A percentile compares a stretch with the other conserved stretches of the same genome.
These are phyloP conservation scores for Ophion ellenae DNA, from an alignment of 2,888 invertebrate species.

Conservation along the genomic window DNA sequence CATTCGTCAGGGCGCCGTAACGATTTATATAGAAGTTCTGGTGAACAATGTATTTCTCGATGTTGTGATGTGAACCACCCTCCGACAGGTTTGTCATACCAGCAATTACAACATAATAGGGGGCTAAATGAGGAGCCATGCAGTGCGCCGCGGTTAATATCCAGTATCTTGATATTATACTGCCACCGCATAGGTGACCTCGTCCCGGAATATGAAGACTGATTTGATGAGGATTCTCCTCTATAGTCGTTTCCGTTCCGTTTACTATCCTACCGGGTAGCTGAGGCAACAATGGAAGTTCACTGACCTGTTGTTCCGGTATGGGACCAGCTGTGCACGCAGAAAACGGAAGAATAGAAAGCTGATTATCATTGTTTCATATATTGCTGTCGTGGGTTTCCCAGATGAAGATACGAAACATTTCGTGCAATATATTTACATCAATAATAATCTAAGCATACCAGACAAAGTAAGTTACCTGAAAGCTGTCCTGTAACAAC, in stretches of 20 bases:
- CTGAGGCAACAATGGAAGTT: not conserved
- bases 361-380: not conserved
- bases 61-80: conserved; percentile 84
- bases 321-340: conserved; percentile 8
- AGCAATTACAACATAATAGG: conserved; percentile 80
- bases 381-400: too few relatives aligned
- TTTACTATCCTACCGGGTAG: conserved; percentile 82
- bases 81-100: conserved; percentile 84
- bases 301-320: not conserved
- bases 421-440: too few relatives aligned
- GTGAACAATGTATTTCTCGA: conserved; percentile 78
- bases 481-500: too few relatives aligned
- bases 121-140: not conserved
- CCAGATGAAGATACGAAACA: too few relatives aligned
- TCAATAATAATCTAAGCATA: too few relatives aligned
- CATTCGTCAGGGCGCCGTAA: conserved; percentile 64
- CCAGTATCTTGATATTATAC: conserved; percentile 84
- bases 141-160: conserved; percentile 84
- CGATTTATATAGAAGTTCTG: too few relatives aligned
- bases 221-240: conserved; percentile 71
- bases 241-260: conserved; percentile 82
- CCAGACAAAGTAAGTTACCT: too few relatives aligned
- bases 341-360: not conserved
- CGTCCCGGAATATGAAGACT: conserved; percentile 74
- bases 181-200: conserved; percentile 85